Evolutionary conservation across 1,140 invertebrate species (phyloP), one percentile per base, ranked within the genome.

Genomic region (Hyposmocoma kahamanoa): DNA sequence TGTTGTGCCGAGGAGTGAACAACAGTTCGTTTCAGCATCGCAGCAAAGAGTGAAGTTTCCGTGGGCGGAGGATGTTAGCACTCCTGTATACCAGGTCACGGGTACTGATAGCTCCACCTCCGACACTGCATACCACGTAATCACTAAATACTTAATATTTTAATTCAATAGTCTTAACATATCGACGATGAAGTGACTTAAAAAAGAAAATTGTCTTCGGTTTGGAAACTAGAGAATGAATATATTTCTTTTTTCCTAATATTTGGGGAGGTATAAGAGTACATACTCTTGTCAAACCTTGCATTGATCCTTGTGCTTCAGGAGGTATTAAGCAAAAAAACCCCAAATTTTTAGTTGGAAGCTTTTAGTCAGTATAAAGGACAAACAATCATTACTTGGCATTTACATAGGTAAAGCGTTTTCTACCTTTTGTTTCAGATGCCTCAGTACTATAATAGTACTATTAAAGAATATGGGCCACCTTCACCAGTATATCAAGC

Each of bases 21-120:
- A 84, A 38, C 84, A 87, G 46, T 79, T 81, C 48, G 56, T 64
- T 17, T 70, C 79, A 13, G 83, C 82, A 10, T 64, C 72, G 5
- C 77, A 84, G 65, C 79, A 85, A 67, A 73, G 86, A 52, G 66
- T 67, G 10, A 85, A 87, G 50, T 87, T 71, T 58, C 86, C 86
- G 21, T 87, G 86, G 86, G 62, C 72, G 13, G 84, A 86, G 42
- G 76, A 85, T 57, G 67, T 71, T 32, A 85, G 76, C 28, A 53
- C 70, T 4, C 68, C 69, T 13, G 65, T 78, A 9, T 84, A 77
- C 43, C 79, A 85, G 62, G 73, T 78, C 41, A 46, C 76, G 28
- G 81, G 75, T 4, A 83, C 84, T 19, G 84, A 87, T 32, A 85
- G 84, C 52, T 87, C 86, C 6, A 79, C 72, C 6, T 86, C 86